Evolutionary conservation across 1,140 invertebrate genomes (phyloP).

Genomic region (Aphaenogaster floridana): DNA sequence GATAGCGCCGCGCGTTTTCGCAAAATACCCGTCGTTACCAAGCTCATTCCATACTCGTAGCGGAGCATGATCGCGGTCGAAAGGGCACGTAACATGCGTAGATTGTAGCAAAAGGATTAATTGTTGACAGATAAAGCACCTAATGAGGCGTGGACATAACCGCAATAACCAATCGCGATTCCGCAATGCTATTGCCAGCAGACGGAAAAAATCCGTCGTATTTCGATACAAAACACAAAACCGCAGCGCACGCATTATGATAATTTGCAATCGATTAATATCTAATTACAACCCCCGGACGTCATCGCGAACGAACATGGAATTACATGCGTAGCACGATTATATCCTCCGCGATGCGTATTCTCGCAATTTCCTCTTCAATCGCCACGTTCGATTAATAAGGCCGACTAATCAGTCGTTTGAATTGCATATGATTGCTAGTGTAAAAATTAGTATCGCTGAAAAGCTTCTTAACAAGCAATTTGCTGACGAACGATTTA

Average conservation of each 20-base stretch:
- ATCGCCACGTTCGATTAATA: conserved; percentile 27
- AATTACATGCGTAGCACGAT: conserved; percentile 39
- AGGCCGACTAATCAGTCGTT: not conserved
- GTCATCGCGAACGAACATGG: not conserved
- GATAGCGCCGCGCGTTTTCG: not conserved
- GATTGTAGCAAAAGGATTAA: conserved; percentile 38
- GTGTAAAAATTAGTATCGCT: not conserved
- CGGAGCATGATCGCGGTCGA: not conserved
- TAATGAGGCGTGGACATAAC: conserved; percentile 11
- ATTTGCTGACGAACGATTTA: not conserved
- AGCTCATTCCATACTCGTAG: not conserved
- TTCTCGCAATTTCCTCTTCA: conserved; percentile 26
- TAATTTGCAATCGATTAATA: conserved; percentile 64
- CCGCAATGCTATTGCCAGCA: conserved; percentile 8
- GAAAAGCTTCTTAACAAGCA: not conserved
- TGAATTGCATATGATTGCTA: not conserved
- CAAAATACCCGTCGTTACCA: conserved; percentile 15
- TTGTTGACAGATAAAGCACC: conserved; percentile 63
- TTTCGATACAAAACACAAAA: conserved; percentile 50
- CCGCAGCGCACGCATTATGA: conserved; percentile 45
- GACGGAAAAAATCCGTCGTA: not conserved
- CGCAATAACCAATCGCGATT: conserved; percentile 57
- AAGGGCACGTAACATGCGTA: not conserved
- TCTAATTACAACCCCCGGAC: conserved; percentile 43
- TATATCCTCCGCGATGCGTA: conserved; percentile 22